Evolutionary conservation across 2,888 invertebrate species (phyloP).

Genomic region (Stomorhina lunata): DNA sequence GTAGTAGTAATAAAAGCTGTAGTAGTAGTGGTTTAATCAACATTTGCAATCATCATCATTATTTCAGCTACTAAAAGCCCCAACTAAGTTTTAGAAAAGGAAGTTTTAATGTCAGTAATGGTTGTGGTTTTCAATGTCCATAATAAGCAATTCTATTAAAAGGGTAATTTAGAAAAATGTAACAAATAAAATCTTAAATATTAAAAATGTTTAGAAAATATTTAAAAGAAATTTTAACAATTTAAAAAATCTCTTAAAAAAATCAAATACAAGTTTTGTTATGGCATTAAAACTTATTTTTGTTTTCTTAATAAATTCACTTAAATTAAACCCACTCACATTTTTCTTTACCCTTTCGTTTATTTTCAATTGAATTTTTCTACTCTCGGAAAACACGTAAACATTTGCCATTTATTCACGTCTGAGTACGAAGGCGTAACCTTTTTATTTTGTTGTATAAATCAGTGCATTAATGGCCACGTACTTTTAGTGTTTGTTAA

Average conservation of each 20-base stretch:
- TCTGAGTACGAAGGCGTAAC: conserved; percentile 20
- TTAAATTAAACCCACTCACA: too few relatives aligned
- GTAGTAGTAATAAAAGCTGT: too few relatives aligned
- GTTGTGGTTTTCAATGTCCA: conserved; percentile 15
- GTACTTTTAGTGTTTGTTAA: not conserved
- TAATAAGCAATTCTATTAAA: not conserved
- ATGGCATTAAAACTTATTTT: too few relatives aligned
- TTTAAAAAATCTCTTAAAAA: too few relatives aligned
- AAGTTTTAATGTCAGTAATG: conserved; percentile 54
- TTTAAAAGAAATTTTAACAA: too few relatives aligned
- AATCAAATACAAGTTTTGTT: too few relatives aligned
- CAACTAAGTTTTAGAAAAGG: not conserved
- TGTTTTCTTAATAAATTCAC: too few relatives aligned
- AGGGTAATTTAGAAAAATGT: not conserved
- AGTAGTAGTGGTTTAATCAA: not conserved
- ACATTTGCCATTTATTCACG: conserved; percentile 9
- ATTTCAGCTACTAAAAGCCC: conserved; percentile 9
- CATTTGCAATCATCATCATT: conserved; percentile 45
- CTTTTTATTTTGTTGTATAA: conserved; percentile 10
- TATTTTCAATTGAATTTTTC: not conserved
- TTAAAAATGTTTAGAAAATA: too few relatives aligned
- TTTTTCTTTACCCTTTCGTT: not conserved
- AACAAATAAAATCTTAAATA: too few relatives aligned
- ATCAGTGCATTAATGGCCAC: conserved; percentile 23
- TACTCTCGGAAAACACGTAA: not conserved